A percentile compares a stretch with the other conserved stretches of the same genome.
These are phyloP conservation scores for Nasonia oneida DNA, from an alignment of 2,888 invertebrate genomes.

Conservation along the genomic window DNA sequence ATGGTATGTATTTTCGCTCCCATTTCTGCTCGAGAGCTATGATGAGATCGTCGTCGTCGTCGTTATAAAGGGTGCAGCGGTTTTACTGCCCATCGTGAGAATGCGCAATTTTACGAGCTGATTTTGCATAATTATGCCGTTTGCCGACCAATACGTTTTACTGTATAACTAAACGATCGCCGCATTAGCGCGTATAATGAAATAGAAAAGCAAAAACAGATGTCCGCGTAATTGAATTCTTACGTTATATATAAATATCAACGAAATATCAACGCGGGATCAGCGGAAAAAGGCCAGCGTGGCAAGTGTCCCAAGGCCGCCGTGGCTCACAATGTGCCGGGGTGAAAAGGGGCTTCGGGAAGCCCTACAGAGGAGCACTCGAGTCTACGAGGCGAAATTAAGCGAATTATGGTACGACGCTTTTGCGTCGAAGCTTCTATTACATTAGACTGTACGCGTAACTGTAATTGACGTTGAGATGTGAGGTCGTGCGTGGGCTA, in stretches of 20 bases:
- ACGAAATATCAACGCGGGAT: neutral
- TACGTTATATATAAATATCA: neutral
- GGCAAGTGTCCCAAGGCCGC: neutral
- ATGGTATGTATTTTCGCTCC: neutral
- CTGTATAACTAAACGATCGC: neutral
- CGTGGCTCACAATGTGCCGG: neutral
- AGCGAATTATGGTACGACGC: slow-evolving; percentile 32
- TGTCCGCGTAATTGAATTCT: neutral
- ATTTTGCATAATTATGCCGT: slow-evolving; percentile 1
- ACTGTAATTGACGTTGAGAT: neutral
- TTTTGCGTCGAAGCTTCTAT: slow-evolving; percentile 16
- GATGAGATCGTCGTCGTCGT: neutral
- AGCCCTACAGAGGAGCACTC: slow-evolving; percentile 15
- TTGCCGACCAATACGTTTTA: neutral
- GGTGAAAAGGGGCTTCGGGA: slow-evolving; percentile 45
- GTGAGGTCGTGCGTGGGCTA: neutral
- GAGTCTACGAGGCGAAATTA: slow-evolving; percentile 37
- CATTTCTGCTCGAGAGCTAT: neutral
- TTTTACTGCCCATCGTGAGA: neutral
- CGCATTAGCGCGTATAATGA: neutral
- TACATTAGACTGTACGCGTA: neutral
- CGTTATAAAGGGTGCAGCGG: neutral
- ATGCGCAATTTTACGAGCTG: neutral
- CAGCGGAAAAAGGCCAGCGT: neutral
- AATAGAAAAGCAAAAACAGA: neutral